These are phyloP conservation scores for Cryptocephalus primarius DNA, from an alignment of 2,888 invertebrate species.

Conservation along the genomic window DNA sequence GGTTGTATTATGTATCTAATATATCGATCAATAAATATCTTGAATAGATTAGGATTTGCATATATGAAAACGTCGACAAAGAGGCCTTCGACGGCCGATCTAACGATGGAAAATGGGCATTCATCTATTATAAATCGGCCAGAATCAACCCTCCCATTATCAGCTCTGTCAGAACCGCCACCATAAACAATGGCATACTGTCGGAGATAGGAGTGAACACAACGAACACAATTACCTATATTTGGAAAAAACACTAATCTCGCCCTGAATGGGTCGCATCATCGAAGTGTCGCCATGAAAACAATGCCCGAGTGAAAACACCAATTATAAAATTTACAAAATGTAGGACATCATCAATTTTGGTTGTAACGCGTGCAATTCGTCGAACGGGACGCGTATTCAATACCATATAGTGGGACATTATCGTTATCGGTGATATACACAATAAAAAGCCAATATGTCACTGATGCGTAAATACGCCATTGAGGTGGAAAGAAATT, in stretches of 20 bases:
- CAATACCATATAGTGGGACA: constrained; percentile 2
- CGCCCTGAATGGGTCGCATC: constrained; percentile 11
- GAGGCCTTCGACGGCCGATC: too few species aligned
- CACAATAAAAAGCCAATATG: constrained; percentile 10
- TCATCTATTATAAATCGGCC: constrained; percentile 23
- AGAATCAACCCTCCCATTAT: constrained; percentile 25
- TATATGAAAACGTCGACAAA: constrained; percentile 16
- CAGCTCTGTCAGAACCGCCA: constrained; percentile 14
- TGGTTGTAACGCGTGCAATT: constrained; percentile 1
- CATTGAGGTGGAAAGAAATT: background rate
- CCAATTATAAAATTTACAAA: constrained; percentile 34
- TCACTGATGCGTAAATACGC: background rate
- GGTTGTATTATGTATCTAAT: too few species aligned
- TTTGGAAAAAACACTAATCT: constrained; percentile 33
- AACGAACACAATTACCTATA: constrained; percentile 31
- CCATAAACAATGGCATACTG: constrained; percentile 29
- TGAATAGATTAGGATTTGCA: too few species aligned
- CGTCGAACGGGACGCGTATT: too few species aligned
- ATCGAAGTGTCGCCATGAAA: constrained; percentile 25
- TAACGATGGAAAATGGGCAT: constrained; percentile 17
- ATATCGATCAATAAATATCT: too few species aligned
- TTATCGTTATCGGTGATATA: constrained; percentile 8
- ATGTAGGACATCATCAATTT: constrained; percentile 30
- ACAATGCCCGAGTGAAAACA: constrained; percentile 22
- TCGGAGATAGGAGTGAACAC: constrained; percentile 25